Base-by-base conservation (phyloP, 2,113 vertebrate genomes). In the Orycteropus afer region DNA sequence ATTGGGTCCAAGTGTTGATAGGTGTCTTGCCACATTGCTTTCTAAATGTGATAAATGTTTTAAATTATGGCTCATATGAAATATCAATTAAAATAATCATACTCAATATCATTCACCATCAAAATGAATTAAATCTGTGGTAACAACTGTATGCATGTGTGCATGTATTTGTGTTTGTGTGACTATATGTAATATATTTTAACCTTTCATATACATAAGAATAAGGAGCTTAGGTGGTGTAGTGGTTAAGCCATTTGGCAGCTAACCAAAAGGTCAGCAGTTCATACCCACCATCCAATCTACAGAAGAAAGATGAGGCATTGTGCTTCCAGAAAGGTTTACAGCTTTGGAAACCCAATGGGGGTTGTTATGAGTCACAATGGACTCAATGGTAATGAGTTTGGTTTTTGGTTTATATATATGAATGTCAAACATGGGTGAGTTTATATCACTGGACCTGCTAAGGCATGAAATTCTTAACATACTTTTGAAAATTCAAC, bases 401-500 rank as follows among this genome's bases (percentile, higher is more conserved):
- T n/a, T n/a, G n/a, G n/a, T n/a, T n/a, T n/a, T n/a, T n/a, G n/a
- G n/a, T n/a, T n/a, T n/a, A n/a, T n/a, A n/a, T n/a, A n/a, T 97
- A 97, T 96, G 91, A 51, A 96, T 97, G 91, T 97, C 96, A 98
- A 97, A 96, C 96, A 96, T 77, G 82, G 37, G 91, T 96, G 95
- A 98, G 93, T 95, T 98, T 98, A 96, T 63, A 97, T 95, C 95
- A 96, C 94, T 85, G 73, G 90, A 89, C 93, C 97, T 97, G 95
- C 87, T 15, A 0, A 85, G 87, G 96, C 95, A 97, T 97, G 94
- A 97, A 96, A 97, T 97, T 95, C 97, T 98, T 97, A 97, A 98
- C 94, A 90, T 98, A 92, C 95, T 95, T 96, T 98, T 98, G 92
- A 97, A 97, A 98, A 95, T 90, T 80, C 69, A 96, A 96, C 94